Percentiles rank a stretch among this genome's conserved stretches.
phyloP scores from a whole-genome alignment of 2,797 vertebrate species.

The Rhincodon typus region DNA sequence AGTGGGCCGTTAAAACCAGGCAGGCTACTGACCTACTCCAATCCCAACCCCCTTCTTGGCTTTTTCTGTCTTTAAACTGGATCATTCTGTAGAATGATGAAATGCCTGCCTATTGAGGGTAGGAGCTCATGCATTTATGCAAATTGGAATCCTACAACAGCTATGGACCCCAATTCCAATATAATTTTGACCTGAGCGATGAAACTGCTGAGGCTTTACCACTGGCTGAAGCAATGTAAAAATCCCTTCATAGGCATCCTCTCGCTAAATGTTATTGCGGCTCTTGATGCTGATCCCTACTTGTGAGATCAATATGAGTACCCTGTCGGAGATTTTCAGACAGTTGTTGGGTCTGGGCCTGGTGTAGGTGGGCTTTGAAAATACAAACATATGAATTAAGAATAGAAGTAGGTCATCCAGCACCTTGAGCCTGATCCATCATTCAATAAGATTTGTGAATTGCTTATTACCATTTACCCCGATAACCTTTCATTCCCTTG shows the following conservation, averaged over 20 bases:
- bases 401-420: too few relatives aligned
- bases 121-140: background rate
- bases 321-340: background rate
- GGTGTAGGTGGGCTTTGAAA: background rate
- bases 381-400: background rate
- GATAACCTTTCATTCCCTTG: too few relatives aligned
- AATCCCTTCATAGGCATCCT: background rate
- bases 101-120: background rate
- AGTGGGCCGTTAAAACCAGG: background rate
- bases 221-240: background rate
- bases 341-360: background rate
- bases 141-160: background rate
- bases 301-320: background rate
- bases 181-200: background rate
- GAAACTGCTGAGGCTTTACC: background rate
- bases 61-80: background rate
- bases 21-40: background rate
- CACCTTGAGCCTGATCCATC: too few relatives aligned
- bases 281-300: background rate
- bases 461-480: too few relatives aligned
- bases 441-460: too few relatives aligned
- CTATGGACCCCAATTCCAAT: background rate
- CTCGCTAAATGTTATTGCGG: background rate
- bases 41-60: background rate
- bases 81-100: background rate